Evolutionary conservation across 2,797 vertebrate genomes (phyloP).

Genomic region (Falco concolor): DNA sequence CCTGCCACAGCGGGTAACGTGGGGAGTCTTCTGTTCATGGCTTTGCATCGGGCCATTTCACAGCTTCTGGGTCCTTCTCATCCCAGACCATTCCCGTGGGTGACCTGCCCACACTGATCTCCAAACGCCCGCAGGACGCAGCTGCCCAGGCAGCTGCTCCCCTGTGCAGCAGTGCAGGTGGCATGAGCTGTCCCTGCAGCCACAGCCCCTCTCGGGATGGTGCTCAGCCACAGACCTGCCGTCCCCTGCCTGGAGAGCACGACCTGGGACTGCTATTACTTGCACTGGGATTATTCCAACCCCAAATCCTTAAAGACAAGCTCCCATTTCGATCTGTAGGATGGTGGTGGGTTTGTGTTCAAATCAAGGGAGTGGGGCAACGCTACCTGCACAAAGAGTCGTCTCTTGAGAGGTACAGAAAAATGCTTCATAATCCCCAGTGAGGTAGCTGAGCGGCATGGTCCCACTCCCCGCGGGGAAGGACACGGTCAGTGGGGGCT

Average conservation of each 20-base stretch:
- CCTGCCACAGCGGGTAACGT: rapidly evolving
- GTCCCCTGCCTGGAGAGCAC: neutral
- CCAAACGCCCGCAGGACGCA: neutral
- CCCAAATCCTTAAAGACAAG: neutral
- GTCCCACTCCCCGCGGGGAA: neutral
- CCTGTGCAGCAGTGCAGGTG: rapidly evolving
- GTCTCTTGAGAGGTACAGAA: neutral
- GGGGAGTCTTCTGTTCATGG: neutral
- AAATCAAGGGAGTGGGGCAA: neutral
- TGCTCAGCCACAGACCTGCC: neutral
- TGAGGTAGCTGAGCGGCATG: neutral
- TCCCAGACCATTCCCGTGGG: neutral
- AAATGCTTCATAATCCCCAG: neutral
- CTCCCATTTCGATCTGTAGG: neutral
- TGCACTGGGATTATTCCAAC: neutral
- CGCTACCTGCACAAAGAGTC: neutral
- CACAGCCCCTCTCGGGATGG: neutral
- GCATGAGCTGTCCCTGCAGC: neutral
- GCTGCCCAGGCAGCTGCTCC: neutral
- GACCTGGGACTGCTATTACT: neutral
- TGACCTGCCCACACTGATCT: neutral
- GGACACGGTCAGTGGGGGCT: neutral
- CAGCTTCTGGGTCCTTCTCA: neutral
- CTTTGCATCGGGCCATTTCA: neutral
- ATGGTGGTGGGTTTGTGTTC: neutral